A percentile compares a stretch with the other conserved stretches of the same genome.
phyloP scores from a whole-genome alignment of 1,140 invertebrate genomes.

The Berghia stephanieae region DNA sequence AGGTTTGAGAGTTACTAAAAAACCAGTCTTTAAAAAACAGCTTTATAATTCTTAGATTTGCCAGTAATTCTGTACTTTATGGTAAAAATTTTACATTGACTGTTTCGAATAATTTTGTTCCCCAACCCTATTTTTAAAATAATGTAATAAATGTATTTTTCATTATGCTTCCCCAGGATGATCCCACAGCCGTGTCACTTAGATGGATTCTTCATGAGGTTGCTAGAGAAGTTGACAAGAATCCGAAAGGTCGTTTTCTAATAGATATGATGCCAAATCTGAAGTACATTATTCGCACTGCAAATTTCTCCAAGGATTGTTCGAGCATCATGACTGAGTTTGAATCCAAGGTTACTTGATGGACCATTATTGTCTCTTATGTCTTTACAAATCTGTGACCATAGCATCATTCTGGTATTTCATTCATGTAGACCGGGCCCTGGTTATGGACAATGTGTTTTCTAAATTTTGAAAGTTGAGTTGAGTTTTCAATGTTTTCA shows the following conservation, averaged over 20 bases:
- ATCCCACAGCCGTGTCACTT: constrained; percentile 34
- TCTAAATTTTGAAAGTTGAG: not conserved
- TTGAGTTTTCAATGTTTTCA: not conserved
- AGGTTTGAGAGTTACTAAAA: too few relatives aligned
- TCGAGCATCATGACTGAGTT: constrained; percentile 36
- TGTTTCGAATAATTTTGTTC: too few relatives aligned
- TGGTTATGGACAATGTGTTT: not conserved
- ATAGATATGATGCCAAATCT: constrained; percentile 46
- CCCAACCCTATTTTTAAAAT: too few relatives aligned
- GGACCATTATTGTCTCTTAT: too few relatives aligned
- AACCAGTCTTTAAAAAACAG: too few relatives aligned
- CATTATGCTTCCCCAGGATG: constrained; percentile 33
- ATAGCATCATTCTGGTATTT: too few relatives aligned
- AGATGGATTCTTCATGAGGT: constrained; percentile 38
- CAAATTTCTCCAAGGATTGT: constrained; percentile 36
- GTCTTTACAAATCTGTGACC: too few relatives aligned
- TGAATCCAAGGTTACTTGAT: constrained; percentile 40
- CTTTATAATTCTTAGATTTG: too few relatives aligned
- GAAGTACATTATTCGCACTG: constrained; percentile 38
- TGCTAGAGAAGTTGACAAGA: constrained; percentile 23
- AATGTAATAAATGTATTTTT: too few relatives aligned
- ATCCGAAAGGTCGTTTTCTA: constrained; percentile 29
- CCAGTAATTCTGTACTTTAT: too few relatives aligned
- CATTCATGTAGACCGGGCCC: not conserved
- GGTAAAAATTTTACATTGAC: too few relatives aligned